phyloP scores from a whole-genome alignment of 2,113 vertebrate genomes.

The Corydoras maculifer region DNA sequence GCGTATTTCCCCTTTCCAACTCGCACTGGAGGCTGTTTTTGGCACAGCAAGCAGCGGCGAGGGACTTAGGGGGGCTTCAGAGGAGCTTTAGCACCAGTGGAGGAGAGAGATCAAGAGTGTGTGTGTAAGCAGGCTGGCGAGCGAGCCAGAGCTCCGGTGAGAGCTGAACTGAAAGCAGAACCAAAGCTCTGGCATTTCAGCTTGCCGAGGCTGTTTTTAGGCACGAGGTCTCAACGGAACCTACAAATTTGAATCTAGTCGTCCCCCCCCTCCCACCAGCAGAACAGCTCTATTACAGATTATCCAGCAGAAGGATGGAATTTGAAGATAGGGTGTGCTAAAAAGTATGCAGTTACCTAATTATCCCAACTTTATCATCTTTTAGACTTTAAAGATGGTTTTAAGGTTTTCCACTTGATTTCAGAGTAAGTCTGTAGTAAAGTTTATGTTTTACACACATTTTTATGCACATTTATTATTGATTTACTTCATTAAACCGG shows the following conservation, averaged over 20 bases:
- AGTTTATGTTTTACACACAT: too few species aligned
- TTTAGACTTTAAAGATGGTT: too few species aligned
- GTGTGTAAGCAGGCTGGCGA: constrained; percentile 4
- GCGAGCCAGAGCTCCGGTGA: constrained; percentile 8
- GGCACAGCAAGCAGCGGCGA: constrained; percentile 4
- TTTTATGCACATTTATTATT: too few species aligned
- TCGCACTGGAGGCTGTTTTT: constrained; percentile 29
- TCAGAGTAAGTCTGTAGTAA: too few species aligned
- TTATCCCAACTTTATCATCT: too few species aligned
- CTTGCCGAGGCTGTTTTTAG: constrained; percentile 37
- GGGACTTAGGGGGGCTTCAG: constrained; percentile 28
- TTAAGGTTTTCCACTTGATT: too few species aligned
- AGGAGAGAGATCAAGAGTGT: constrained; percentile 21
- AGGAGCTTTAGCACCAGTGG: constrained; percentile 26
- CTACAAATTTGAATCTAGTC: constrained; percentile 42
- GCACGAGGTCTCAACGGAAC: constrained; percentile 8
- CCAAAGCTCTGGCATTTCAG: constrained; percentile 40
- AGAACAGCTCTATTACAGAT: constrained; percentile 32
- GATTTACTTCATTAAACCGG: too few species aligned
- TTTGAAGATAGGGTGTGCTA: not conserved
- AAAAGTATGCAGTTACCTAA: too few species aligned
- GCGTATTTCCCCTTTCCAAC: constrained; percentile 32
- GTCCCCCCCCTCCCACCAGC: not conserved
- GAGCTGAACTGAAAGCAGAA: constrained; percentile 31
- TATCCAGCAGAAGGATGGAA: constrained; percentile 26